Evolutionary conservation across 2,113 vertebrate species (phyloP).

Genomic region (Seriola aureovittata): DNA sequence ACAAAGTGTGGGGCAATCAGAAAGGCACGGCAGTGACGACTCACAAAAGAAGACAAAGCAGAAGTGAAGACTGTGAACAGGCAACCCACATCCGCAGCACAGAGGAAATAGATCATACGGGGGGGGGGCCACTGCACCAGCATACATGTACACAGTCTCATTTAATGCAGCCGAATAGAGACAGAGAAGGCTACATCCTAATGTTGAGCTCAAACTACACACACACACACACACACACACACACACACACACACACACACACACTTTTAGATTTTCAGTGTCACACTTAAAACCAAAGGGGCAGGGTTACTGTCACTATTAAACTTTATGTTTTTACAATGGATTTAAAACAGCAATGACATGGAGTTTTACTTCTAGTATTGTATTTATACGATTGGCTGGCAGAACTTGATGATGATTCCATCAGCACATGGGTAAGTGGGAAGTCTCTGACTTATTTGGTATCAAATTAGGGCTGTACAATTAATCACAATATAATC

Average conservation of each 20-base stretch:
- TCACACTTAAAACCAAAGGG: conserved; percentile 1
- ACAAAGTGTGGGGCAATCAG: conserved; percentile 26
- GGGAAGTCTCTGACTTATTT: not conserved
- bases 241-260: too few species aligned
- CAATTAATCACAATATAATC: too few species aligned
- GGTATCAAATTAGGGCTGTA: too few species aligned
- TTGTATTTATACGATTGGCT: too few species aligned
- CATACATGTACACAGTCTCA: conserved; percentile 14
- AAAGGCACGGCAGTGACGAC: not conserved
- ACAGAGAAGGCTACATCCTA: conserved; percentile 7
- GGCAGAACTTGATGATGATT: too few species aligned
- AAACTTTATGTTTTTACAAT: not conserved
- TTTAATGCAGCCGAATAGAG: conserved; percentile 64
- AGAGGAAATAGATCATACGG: conserved; percentile 58
- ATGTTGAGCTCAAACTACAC: conserved; percentile 19
- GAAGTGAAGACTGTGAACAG: conserved; percentile 65
- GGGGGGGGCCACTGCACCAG: not conserved
- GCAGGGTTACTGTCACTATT: not conserved
- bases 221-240: too few species aligned
- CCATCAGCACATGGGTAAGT: not conserved
- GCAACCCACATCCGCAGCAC: conserved; percentile 76
- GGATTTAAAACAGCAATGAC: not conserved
- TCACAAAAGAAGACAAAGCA: conserved; percentile 51
- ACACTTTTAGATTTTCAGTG: not conserved
- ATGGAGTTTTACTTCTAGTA: too few species aligned